These are phyloP conservation scores for Pachycephus smyrnensis DNA, from an alignment of 2,888 invertebrate genomes.

Conservation along the genomic window DNA sequence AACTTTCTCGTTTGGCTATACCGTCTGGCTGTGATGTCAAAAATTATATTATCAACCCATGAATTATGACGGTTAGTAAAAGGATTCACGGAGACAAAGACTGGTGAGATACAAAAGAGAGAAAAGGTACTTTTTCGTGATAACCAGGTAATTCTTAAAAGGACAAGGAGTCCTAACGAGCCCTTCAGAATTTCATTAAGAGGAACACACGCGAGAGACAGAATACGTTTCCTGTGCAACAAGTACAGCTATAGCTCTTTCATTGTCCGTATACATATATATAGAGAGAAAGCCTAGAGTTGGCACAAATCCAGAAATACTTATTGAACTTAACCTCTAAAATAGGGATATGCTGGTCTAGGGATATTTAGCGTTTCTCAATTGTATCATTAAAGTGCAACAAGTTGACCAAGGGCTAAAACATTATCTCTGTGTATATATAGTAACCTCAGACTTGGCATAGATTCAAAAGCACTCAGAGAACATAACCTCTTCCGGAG, in stretches of 20 bases:
- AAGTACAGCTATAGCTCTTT: slow-evolving; percentile 59
- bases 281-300: slow-evolving; percentile 16
- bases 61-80: neutral
- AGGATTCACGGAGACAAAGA: neutral
- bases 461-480: neutral
- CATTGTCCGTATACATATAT: slow-evolving; percentile 32
- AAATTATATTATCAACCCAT: neutral
- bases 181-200: neutral
- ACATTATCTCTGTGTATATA: neutral
- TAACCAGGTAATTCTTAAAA: neutral
- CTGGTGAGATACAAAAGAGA: neutral
- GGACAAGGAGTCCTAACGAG: neutral
- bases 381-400: neutral
- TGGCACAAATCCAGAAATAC: slow-evolving; percentile 18
- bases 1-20: neutral
- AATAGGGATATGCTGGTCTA: neutral
- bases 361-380: neutral
- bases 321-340: neutral
- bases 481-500: neutral
- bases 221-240: slow-evolving; percentile 48
- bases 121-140: neutral
- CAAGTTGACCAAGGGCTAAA: neutral
- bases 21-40: neutral
- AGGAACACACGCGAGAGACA: slow-evolving; percentile 22
- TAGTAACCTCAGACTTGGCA: neutral